Evolutionary conservation across 2,113 vertebrate species (phyloP).

Genomic region (Pipa parva): DNA sequence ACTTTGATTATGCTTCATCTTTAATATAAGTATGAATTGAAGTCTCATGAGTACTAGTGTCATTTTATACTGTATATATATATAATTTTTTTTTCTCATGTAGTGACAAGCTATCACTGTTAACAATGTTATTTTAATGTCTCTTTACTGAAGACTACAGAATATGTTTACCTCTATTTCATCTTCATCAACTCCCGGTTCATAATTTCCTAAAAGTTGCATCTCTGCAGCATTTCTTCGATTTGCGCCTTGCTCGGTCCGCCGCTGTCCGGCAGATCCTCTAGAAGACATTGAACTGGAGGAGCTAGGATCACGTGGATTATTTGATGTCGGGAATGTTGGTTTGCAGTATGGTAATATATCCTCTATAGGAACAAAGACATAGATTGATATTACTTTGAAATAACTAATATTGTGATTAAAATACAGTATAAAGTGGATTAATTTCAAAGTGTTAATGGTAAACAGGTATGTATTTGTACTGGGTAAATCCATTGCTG

Average conservation of each 20-base stretch:
- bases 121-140: conserved; percentile 11
- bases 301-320: conserved; percentile 90
- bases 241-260: conserved; percentile 76
- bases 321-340: conserved; percentile 90
- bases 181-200: conserved; percentile 80
- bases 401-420: no score
- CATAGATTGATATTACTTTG: no score
- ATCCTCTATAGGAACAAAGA: conserved; percentile 74
- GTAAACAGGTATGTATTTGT: no score
- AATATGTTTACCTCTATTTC: conserved; percentile 80
- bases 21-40: no score
- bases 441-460: no score
- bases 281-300: conserved; percentile 96
- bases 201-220: conserved; percentile 83
- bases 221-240: conserved; percentile 85
- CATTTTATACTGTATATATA: no score
- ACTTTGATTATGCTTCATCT: no score
- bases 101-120: conserved; percentile 9
- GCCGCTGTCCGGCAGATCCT: conserved; percentile 87
- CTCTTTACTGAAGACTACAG: neutral
- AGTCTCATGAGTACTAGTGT: no score
- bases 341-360: conserved; percentile 93
- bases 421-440: no score
- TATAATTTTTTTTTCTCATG: no score
- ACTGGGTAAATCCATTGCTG: no score